Evolutionary conservation across 2,797 vertebrate genomes (phyloP).

Genomic region (Sebastes trivittatus): DNA sequence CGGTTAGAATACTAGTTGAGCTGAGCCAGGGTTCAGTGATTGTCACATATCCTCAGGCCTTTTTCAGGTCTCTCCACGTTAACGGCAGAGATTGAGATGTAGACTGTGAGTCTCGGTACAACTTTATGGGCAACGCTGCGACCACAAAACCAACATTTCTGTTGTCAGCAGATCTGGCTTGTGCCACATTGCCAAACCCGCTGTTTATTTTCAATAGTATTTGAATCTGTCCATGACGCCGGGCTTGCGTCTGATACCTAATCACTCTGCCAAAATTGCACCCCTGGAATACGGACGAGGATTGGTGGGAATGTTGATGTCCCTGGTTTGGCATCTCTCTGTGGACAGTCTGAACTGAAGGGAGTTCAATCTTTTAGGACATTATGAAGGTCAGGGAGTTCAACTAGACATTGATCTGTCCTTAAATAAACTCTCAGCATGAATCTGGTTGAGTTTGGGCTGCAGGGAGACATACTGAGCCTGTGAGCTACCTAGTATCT

Average conservation of each 20-base stretch:
- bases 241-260: constrained; percentile 31
- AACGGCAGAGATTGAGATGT: constrained; percentile 33
- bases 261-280: constrained; percentile 31
- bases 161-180: constrained; percentile 55
- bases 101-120: constrained; percentile 35
- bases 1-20: constrained; percentile 29
- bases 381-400: background rate
- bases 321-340: constrained; percentile 43
- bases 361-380: constrained; percentile 61
- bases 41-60: constrained; percentile 36
- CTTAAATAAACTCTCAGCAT: constrained; percentile 30
- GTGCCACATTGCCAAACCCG: constrained; percentile 46
- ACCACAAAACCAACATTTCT: constrained; percentile 54
- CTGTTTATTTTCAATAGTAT: constrained; percentile 55
- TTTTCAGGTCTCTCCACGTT: constrained; percentile 21
- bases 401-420: constrained; percentile 17
- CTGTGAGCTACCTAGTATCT: background rate
- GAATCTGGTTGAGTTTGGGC: constrained; percentile 37
- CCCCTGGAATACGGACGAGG: constrained; percentile 8
- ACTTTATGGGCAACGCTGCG: constrained; percentile 18
- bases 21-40: constrained; percentile 25
- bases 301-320: constrained; percentile 20
- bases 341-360: constrained; percentile 56
- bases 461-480: background rate
- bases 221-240: constrained; percentile 29